Conservation (phyloP, 2,888 invertebrate species). For the Tipula lateralis region DNA sequence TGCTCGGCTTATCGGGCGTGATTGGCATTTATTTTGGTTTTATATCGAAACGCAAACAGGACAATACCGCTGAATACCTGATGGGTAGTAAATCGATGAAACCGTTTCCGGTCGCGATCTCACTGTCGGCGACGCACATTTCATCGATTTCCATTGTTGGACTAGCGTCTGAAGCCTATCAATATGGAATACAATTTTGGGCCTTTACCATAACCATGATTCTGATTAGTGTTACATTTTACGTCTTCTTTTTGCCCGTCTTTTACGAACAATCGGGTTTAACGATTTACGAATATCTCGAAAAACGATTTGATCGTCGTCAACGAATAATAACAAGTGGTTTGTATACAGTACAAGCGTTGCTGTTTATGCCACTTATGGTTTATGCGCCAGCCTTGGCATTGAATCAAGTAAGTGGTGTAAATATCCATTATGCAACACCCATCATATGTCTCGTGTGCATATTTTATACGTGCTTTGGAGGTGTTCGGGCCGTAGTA, state of each 20-base stretch:
- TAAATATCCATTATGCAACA: background rate
- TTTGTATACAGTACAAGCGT: conserved; percentile 40
- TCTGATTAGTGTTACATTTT: conserved; percentile 35
- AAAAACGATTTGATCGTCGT: conserved; percentile 42
- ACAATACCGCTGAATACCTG: conserved; percentile 49
- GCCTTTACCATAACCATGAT: background rate
- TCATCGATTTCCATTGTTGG: background rate
- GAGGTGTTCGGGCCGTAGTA: background rate
- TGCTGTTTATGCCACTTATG: conserved; percentile 45
- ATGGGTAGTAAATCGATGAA: conserved; percentile 44
- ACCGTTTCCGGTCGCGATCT: conserved; percentile 66
- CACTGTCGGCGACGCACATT: conserved; percentile 66
- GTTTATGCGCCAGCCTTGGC: conserved; percentile 49
- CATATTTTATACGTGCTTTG: background rate
- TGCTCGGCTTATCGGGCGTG: conserved; percentile 53
- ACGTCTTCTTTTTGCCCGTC: conserved; percentile 49
- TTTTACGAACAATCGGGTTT: conserved; percentile 51
- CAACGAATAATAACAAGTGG: conserved; percentile 41
- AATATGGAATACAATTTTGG: background rate
- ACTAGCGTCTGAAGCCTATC: background rate
- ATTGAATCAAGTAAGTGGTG: background rate
- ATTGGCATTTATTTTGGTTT: conserved; percentile 61
- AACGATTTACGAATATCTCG: conserved; percentile 45
- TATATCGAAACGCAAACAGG: conserved; percentile 51
- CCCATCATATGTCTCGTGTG: background rate